phyloP scores from a whole-genome alignment of 2,888 invertebrate species.

The Pyrgus malvae region DNA sequence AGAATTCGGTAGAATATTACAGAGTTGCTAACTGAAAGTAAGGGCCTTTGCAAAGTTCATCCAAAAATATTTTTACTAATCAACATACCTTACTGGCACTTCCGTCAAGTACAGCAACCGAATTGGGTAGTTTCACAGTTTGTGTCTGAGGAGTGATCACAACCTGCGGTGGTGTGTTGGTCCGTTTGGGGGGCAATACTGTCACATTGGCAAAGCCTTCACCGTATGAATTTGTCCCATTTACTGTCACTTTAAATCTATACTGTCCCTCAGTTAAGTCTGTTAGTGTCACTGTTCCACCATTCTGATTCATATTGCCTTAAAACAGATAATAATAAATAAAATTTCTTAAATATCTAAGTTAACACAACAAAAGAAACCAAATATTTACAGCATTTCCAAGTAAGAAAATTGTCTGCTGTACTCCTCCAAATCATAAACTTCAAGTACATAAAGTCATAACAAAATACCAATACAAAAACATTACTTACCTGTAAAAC shows the following conservation, averaged over 20 bases:
- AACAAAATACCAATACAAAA: too few species aligned
- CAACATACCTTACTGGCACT: conserved; percentile 84
- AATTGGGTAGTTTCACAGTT: conserved; percentile 94
- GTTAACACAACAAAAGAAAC: too few species aligned
- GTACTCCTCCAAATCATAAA: too few species aligned
- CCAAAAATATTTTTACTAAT: background rate
- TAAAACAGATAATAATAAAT: background rate
- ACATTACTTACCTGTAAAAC: conserved; percentile 71
- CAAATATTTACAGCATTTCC: too few species aligned
- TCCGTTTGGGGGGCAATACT: conserved; percentile 91
- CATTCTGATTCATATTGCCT: conserved; percentile 92
- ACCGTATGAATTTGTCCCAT: conserved; percentile 88
- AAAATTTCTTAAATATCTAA: too few species aligned
- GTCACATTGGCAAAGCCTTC: conserved; percentile 94
- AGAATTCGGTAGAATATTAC: too few species aligned
- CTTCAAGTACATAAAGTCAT: too few species aligned
- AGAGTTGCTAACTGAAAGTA: too few species aligned
- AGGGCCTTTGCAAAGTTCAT: too few species aligned
- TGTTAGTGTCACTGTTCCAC: conserved; percentile 90
- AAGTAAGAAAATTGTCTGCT: background rate
- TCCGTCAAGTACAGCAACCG: conserved; percentile 94
- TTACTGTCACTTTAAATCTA: conserved; percentile 91
- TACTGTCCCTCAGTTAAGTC: conserved; percentile 94
- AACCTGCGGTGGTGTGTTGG: conserved; percentile 92
- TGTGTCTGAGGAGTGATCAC: conserved; percentile 93